phyloP scores from a whole-genome alignment of 2,113 vertebrate genomes.

The Semnornis frantzii region DNA sequence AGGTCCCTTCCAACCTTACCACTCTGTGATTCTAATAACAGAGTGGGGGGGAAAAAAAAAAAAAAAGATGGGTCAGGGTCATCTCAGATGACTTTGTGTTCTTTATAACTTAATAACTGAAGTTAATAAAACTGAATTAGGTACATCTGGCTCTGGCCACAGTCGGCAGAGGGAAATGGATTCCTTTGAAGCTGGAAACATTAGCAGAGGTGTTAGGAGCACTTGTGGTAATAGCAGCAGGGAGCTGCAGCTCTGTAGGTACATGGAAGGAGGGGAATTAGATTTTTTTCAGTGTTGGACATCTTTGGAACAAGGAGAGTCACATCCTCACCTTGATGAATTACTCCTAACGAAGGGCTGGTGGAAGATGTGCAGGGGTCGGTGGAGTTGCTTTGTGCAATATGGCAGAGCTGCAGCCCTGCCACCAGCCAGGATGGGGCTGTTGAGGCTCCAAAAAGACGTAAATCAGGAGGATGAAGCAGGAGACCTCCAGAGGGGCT shows the following conservation, averaged over 20 bases:
- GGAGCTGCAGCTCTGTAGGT: neutral
- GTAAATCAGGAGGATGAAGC: neutral
- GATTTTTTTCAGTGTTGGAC: neutral
- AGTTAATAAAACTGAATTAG: neutral
- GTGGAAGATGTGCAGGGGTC: neutral
- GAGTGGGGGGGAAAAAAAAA: neutral
- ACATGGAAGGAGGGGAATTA: neutral
- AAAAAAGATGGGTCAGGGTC: neutral
- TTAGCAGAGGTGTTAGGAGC: neutral
- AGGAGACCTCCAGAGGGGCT: neutral
- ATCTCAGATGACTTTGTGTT: neutral
- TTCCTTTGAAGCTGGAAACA: neutral
- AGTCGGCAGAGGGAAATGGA: neutral
- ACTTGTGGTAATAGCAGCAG: neutral
- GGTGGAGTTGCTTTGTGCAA: neutral
- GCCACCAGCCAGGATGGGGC: neutral
- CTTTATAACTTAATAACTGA: neutral
- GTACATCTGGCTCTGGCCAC: neutral
- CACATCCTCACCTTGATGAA: neutral
- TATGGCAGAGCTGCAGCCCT: neutral
- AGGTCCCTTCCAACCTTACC: too few relatives aligned
- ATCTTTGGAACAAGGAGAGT: neutral
- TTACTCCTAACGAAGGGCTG: too few relatives aligned
- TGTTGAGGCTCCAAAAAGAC: neutral
- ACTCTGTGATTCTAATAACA: neutral